phyloP scores from a whole-genome alignment of 2,888 invertebrate genomes.

The Leptinotarsa peninsularis region DNA sequence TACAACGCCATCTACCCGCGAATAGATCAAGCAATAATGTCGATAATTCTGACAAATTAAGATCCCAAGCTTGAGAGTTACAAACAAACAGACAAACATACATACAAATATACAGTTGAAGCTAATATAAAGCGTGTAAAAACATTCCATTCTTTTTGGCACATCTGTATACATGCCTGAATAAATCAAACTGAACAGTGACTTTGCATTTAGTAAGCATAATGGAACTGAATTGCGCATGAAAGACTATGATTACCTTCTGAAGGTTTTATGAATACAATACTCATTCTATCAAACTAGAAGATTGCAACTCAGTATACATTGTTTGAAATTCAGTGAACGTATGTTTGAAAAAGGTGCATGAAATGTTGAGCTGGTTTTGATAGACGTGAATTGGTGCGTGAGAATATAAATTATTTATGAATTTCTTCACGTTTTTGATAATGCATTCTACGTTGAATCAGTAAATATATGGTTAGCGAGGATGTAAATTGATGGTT shows the following conservation, averaged over 20 bases:
- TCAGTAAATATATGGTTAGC: conserved; percentile 10
- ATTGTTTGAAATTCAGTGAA: neutral
- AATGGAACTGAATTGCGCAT: neutral
- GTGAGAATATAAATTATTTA: conserved; percentile 16
- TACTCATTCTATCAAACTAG: neutral
- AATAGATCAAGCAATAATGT: too few species aligned
- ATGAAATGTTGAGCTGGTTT: conserved; percentile 16
- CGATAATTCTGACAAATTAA: too few species aligned
- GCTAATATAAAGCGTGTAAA: neutral
- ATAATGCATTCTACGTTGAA: neutral
- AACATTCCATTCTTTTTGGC: neutral
- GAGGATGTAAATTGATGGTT: conserved; percentile 6
- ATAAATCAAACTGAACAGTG: neutral
- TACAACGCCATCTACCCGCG: too few species aligned
- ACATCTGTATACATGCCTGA: neutral
- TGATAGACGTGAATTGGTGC: conserved; percentile 12
- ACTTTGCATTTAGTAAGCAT: neutral
- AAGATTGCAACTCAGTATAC: neutral
- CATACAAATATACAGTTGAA: too few species aligned
- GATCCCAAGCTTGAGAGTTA: too few species aligned
- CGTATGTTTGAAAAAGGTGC: neutral
- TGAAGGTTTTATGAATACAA: neutral
- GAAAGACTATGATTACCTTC: neutral
- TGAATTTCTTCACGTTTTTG: conserved; percentile 10
- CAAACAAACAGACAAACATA: too few species aligned